A percentile compares a stretch with the other conserved stretches of the same genome.
phyloP scores from a whole-genome alignment of 2,113 vertebrate genomes.

The Anoplopoma fimbria region DNA sequence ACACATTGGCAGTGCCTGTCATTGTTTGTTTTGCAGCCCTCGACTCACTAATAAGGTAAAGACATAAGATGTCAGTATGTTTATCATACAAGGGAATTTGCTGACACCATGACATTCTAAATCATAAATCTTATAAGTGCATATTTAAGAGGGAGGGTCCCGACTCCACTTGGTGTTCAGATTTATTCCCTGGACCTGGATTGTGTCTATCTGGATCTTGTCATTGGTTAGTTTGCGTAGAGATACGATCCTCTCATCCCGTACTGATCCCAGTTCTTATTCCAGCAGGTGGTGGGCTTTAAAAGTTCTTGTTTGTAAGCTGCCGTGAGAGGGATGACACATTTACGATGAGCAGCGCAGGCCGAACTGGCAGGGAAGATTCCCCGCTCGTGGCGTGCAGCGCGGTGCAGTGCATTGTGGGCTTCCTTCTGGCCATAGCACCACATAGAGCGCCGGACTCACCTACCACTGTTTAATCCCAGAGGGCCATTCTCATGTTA shows the following conservation, averaged over 20 bases:
- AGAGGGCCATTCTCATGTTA: conserved; percentile 82
- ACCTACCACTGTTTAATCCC: conserved; percentile 80
- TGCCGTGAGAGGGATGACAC: conserved; percentile 79
- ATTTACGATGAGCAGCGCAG: conserved; percentile 75
- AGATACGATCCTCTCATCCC: conserved; percentile 75
- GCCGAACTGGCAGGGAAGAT: conserved; percentile 60
- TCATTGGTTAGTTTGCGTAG: conserved; percentile 77
- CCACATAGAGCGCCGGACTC: conserved; percentile 70
- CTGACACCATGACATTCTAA: conserved; percentile 19
- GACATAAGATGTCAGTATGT: conserved; percentile 28
- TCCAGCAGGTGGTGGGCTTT: conserved; percentile 82
- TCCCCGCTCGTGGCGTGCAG: conserved; percentile 43
- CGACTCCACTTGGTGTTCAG: conserved; percentile 17
- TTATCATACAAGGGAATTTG: conserved; percentile 15
- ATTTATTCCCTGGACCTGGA: conserved; percentile 59
- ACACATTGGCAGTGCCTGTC: conserved; percentile 56
- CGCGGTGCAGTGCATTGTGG: conserved; percentile 57
- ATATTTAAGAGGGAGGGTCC: conserved; percentile 4
- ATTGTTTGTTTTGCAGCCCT: conserved; percentile 58
- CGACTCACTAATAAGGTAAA: conserved; percentile 50
- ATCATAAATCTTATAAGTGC: conserved; percentile 50
- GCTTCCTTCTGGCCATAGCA: conserved; percentile 67
- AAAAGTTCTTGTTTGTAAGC: conserved; percentile 83
- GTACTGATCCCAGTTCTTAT: conserved; percentile 69
- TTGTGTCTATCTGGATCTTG: conserved; percentile 69